Percentiles rank a stretch among this genome's conserved stretches.
Conservation (phyloP, 2,888 invertebrate genomes). For the Bibio marci region DNA sequence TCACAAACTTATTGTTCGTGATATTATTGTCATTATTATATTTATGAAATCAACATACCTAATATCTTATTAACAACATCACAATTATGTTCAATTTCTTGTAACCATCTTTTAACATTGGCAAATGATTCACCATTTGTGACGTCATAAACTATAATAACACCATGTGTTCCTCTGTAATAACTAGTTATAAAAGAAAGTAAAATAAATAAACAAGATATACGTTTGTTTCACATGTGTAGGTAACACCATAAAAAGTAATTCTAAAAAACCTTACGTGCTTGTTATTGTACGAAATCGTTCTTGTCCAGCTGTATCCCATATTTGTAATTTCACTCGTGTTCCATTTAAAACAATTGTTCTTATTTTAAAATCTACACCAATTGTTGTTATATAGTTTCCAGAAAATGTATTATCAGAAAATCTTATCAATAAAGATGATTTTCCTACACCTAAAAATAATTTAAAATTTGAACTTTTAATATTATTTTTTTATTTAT, state of each 20-base stretch:
- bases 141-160: constrained; percentile 98
- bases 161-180: constrained; percentile 97
- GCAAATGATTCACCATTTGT: constrained; percentile 98
- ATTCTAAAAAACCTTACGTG: constrained; percentile 55
- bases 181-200: constrained; percentile 35
- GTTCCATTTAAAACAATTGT: constrained; percentile 85
- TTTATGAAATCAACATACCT: constrained; percentile 39
- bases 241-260: no score
- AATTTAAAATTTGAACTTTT: no score
- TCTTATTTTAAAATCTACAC: constrained; percentile 98
- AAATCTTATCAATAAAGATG: constrained; percentile 87
- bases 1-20: no score
- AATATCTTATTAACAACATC: constrained; percentile 96
- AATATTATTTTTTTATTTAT: no score
- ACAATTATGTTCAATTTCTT: constrained; percentile 99
- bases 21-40: no score
- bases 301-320: constrained; percentile 97
- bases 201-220: background rate
- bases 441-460: constrained; percentile 89
- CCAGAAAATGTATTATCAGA: constrained; percentile 98
- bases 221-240: no score
- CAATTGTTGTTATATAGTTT: constrained; percentile 96
- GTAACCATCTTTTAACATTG: constrained; percentile 97
- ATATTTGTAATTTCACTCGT: constrained; percentile 87
- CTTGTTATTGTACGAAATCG: constrained; percentile 97